Evolutionary conservation across 2,113 vertebrate genomes (phyloP).

Genomic region (Rissa tridactyla): DNA sequence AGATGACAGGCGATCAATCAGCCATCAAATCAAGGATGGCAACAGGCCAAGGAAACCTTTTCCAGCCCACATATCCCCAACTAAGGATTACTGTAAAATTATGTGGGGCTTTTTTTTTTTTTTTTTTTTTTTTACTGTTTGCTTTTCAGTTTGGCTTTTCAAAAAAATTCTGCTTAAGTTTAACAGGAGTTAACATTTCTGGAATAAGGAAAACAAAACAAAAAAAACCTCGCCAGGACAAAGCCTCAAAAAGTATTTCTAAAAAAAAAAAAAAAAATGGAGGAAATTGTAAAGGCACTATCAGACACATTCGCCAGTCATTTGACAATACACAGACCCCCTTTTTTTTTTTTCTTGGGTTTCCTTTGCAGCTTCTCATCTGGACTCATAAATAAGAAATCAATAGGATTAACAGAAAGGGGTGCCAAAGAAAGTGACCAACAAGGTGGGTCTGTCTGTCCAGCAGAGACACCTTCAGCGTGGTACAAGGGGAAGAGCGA

Average conservation of each 20-base stretch:
- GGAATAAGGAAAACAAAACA: constrained; percentile 34
- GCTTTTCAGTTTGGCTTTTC: constrained; percentile 57
- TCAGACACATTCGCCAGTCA: constrained; percentile 74
- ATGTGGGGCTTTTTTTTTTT: constrained; percentile 68
- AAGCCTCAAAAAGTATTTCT: constrained; percentile 52
- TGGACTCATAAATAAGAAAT: constrained; percentile 63
- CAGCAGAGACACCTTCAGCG: background rate
- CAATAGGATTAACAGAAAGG: constrained; percentile 36
- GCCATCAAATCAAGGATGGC: constrained; percentile 96
- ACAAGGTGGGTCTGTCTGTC: background rate
- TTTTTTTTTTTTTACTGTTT: constrained; percentile 29
- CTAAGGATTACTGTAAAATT: constrained; percentile 81
- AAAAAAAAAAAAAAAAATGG: background rate
- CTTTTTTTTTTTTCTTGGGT: background rate
- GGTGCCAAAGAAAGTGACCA: constrained; percentile 37
- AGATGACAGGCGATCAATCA: constrained; percentile 95
- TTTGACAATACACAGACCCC: constrained; percentile 77
- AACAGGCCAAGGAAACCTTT: constrained; percentile 89
- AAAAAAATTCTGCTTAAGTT: constrained; percentile 54
- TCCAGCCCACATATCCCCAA: constrained; percentile 79
- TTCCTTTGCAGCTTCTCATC: constrained; percentile 68
- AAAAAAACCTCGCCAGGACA: background rate
- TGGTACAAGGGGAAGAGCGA: background rate
- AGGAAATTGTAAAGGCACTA: constrained; percentile 45
- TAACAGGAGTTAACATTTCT: constrained; percentile 70